These are phyloP conservation scores for Amiota communis DNA, from an alignment of 2,888 invertebrate genomes.

Conservation along the genomic window DNA sequence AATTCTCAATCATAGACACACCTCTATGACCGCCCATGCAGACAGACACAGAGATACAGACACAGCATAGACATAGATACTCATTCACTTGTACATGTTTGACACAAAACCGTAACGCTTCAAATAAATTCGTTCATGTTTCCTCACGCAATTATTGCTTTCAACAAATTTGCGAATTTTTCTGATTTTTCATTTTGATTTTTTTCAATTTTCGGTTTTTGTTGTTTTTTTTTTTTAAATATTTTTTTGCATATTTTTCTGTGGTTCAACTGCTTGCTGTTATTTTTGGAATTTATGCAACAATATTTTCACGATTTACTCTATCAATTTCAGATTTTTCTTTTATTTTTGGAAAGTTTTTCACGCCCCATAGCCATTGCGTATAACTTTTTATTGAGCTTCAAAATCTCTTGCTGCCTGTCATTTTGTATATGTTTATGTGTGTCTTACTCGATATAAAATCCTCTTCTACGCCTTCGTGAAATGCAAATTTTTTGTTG, in stretches of 20 bases:
- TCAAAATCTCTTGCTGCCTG: background rate
- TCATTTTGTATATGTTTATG: background rate
- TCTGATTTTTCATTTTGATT: too few species aligned
- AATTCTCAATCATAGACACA: too few species aligned
- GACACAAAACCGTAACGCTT: too few species aligned
- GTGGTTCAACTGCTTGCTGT: background rate
- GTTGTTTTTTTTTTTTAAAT: background rate
- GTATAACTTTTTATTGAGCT: background rate
- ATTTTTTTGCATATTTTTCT: background rate
- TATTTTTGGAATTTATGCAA: background rate
- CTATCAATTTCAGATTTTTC: background rate
- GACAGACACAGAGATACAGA: too few species aligned
- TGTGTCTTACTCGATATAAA: background rate
- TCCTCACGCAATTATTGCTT: too few species aligned
- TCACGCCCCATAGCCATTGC: constrained; percentile 18
- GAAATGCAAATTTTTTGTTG: constrained; percentile 15
- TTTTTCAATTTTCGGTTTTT: too few species aligned
- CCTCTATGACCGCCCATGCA: too few species aligned
- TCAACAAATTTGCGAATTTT: too few species aligned
- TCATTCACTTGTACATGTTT: too few species aligned
- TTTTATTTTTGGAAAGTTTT: constrained; percentile 10
- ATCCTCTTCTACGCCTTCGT: background rate
- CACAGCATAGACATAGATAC: too few species aligned
- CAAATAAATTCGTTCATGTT: too few species aligned
- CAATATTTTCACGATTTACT: constrained; percentile 21